phyloP scores from a whole-genome alignment of 1,140 invertebrate species.

The Chionoecetes opilio region DNA sequence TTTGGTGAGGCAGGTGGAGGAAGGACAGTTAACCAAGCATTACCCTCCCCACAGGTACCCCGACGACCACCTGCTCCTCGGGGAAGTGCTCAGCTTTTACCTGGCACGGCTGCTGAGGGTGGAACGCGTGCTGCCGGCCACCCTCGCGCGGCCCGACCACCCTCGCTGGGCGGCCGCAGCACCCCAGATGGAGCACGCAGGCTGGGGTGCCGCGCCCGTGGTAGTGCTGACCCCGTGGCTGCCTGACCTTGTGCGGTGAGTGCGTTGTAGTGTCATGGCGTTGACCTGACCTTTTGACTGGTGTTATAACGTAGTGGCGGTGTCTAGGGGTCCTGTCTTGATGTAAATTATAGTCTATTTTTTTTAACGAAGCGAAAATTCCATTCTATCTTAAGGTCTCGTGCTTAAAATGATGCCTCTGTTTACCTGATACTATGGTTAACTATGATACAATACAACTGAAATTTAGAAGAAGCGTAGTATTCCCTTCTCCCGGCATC shows the following conservation, averaged over 20 bases:
- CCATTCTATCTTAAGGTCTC: too few relatives aligned
- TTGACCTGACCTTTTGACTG: too few relatives aligned
- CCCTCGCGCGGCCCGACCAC: conserved; percentile 13
- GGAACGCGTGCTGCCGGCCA: conserved; percentile 57
- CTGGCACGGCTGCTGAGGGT: conserved; percentile 48
- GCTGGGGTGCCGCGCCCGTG: conserved; percentile 66
- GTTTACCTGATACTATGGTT: too few relatives aligned
- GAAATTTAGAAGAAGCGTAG: too few relatives aligned
- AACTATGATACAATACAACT: too few relatives aligned
- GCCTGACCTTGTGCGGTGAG: conserved; percentile 47
- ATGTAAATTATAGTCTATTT: too few relatives aligned
- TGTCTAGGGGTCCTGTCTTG: too few relatives aligned
- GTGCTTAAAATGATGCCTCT: too few relatives aligned
- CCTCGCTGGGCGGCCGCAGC: conserved; percentile 51
- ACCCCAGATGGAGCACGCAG: conserved; percentile 49
- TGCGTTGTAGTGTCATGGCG: not conserved
- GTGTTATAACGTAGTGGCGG: too few relatives aligned
- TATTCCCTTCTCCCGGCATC: too few relatives aligned
- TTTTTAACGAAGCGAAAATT: too few relatives aligned
- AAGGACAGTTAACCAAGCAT: not conserved
- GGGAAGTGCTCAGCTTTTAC: conserved; percentile 68
- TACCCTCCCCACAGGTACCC: conserved; percentile 46
- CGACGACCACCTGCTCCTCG: conserved; percentile 64
- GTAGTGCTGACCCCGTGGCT: conserved; percentile 67
- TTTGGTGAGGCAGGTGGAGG: not conserved